Evolutionary conservation across 2,797 vertebrate species (phyloP), one percentile per base, ranked within the genome.

Genomic region (Squalus acanthias): DNA sequence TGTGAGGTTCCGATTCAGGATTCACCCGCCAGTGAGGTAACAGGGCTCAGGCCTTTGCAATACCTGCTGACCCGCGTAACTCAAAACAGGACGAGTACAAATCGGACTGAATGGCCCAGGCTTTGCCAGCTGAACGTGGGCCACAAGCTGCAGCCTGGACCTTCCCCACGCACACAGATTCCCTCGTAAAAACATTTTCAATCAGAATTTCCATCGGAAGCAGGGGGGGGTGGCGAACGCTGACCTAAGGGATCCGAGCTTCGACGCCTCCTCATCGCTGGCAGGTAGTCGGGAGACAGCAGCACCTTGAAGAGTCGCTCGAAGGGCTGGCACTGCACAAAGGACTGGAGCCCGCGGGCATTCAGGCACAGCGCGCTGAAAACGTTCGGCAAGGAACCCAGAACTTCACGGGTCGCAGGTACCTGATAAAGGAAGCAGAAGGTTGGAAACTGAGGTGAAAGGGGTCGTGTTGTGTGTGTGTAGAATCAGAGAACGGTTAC

Each of bases 281-380:
- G 99, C 96, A 99, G 98, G 97, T 99, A 99, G 97, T 99, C 99
- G 0, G 99, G 99, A n/a, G 99, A 99, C 88, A 99, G 98, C 97
- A 99, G 98, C 97, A 99, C 99, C 98, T 99, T 99, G 98, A 99
- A 99, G 97, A 99, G 99, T 69, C 99, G 98, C 97, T 99, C 99
- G 96, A 99, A 99, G 96, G 99, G 99, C 97, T 99, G 99, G 97
- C 99, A 99, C 97, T 99, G 99, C 96, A 99, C 99, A 96, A 99
- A 99, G 29, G 99, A 99, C 97, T 99, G 99, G 97, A 99, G 98
- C 96, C 99, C 99, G 95, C 99, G 98, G 50, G 99, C 99, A 96
- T 99, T 99, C 97, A 99, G 98, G 97, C 99, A 99, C 96, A 99
- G 98, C 20, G 99, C 99, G 96, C 99, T 99, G 98, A 99, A 99